Conservation (phyloP, 1,140 invertebrate genomes). For the Gonatopus flavifemur region DNA sequence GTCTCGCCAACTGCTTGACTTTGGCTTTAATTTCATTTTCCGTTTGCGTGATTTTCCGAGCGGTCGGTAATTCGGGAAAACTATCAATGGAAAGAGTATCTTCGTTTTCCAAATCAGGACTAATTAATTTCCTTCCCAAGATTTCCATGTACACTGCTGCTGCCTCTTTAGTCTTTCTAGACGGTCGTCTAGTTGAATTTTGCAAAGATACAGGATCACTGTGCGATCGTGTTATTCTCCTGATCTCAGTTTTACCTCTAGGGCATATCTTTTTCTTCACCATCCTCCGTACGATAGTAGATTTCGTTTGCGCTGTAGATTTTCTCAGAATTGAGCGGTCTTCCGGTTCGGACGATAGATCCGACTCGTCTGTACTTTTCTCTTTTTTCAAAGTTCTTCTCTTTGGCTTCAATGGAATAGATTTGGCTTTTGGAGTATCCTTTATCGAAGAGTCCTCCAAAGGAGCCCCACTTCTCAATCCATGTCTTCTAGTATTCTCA, state of each 20-base stretch:
- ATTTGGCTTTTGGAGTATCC: constrained; percentile 17
- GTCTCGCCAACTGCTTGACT: constrained; percentile 27
- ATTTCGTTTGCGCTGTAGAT: constrained; percentile 23
- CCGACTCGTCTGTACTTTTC: constrained; percentile 37
- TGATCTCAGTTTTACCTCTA: constrained; percentile 43
- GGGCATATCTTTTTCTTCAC: constrained; percentile 40
- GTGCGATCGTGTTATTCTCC: constrained; percentile 47
- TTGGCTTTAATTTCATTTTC: constrained; percentile 66
- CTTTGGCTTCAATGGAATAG: constrained; percentile 24
- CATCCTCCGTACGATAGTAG: constrained; percentile 27
- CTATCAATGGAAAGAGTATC: constrained; percentile 67
- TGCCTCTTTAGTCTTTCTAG: constrained; percentile 74
- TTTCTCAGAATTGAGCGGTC: constrained; percentile 22
- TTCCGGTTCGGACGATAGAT: constrained; percentile 51
- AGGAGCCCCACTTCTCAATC: constrained; percentile 44
- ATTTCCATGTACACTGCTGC: constrained; percentile 76
- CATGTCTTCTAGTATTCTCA: constrained; percentile 44
- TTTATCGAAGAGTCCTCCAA: constrained; percentile 29
- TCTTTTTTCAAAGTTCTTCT: constrained; percentile 25
- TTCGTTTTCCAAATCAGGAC: constrained; percentile 63
- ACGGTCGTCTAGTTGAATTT: constrained; percentile 57
- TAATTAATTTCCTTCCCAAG: constrained; percentile 67
- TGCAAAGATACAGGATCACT: constrained; percentile 28
- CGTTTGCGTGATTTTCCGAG: constrained; percentile 63
- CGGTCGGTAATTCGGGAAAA: constrained; percentile 69